Conservation (phyloP, 2,113 vertebrate species). For the Dasyornis broadbenti region DNA sequence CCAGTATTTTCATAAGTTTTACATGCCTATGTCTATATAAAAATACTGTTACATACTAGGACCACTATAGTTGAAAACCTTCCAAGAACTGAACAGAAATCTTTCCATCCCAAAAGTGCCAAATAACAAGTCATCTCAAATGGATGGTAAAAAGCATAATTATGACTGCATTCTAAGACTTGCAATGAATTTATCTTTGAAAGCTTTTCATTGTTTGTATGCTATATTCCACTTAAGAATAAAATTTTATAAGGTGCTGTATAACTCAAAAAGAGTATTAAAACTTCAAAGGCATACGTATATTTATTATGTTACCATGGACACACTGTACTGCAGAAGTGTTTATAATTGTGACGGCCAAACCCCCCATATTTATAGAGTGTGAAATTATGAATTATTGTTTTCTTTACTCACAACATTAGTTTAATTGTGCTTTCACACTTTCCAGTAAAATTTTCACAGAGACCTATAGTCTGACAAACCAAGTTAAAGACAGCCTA, state of each 20-base stretch:
- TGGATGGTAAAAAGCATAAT: constrained; percentile 57
- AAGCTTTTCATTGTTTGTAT: constrained; percentile 64
- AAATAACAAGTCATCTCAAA: constrained; percentile 57
- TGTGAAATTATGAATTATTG: constrained; percentile 37
- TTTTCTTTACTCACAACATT: constrained; percentile 40
- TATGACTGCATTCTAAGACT: constrained; percentile 55
- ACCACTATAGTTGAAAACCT: constrained; percentile 52
- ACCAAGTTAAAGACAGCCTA: not conserved
- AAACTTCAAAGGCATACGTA: constrained; percentile 49
- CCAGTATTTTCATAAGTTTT: constrained; percentile 67
- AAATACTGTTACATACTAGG: constrained; percentile 40
- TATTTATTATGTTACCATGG: constrained; percentile 42
- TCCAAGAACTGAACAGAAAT: constrained; percentile 47
- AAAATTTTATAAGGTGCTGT: constrained; percentile 49
- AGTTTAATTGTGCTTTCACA: constrained; percentile 27
- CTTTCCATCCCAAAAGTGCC: constrained; percentile 65
- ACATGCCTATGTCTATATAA: constrained; percentile 56
- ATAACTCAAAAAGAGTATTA: constrained; percentile 48
- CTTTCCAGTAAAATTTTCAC: constrained; percentile 30
- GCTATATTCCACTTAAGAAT: constrained; percentile 46
- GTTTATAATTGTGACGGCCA: not conserved
- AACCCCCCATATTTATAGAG: not conserved
- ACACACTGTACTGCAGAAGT: not conserved
- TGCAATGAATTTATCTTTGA: constrained; percentile 55
- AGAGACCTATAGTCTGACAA: not conserved